Evolutionary conservation across 2,113 vertebrate species (phyloP), one percentile per base, ranked within the genome.

Genomic region (Otus sunia): DNA sequence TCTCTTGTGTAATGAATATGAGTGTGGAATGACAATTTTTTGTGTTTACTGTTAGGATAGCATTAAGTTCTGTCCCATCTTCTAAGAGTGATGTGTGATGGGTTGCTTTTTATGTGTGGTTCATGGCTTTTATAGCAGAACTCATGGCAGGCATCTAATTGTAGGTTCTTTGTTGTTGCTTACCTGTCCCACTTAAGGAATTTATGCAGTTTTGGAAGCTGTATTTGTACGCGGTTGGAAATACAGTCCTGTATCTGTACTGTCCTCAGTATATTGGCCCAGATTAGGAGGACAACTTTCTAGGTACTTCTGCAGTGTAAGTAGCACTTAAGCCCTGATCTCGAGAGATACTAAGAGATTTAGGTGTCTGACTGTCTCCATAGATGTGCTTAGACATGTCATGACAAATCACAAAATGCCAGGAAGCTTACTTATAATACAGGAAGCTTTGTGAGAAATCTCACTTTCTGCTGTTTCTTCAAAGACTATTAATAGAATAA

Each of bases 231-330:
- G 13, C 1, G 6, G 49, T n/a, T 91, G 69, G 77, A 55, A 88
- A 49, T 68, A n/a, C 34, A 21, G 81, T 34, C 60, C 60, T 79
- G 14, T 56, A 6, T 20, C 47, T 77, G 12, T 47, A 1, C 49
- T 86, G 86, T 62, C 88, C 74, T 87, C 55, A n/a, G 58, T 21
- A 27, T 50, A 6, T 39, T 90, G 66, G 62, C 90, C 49, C 66
- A 81, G 91, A 95, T 96, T 95, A 96, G 84, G 77, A 66, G 94
- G 84, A 79, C 92, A 91, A 79, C 91, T 96, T 97, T 96, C 92
- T 96, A 90, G 84, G 74, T 92, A 72, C 58, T 94, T 94, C 14
- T 79, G 87, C 76, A 56, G 87, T 96, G 37, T 94, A 95, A 91
- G 82, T 93, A 88, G 88, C 53, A 30, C 62, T 95, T 96, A 92